A percentile compares a stretch with the other conserved stretches of the same genome.
Conservation (phyloP, 2,888 invertebrate species). For the Phoenoteleia sp. region DNA sequence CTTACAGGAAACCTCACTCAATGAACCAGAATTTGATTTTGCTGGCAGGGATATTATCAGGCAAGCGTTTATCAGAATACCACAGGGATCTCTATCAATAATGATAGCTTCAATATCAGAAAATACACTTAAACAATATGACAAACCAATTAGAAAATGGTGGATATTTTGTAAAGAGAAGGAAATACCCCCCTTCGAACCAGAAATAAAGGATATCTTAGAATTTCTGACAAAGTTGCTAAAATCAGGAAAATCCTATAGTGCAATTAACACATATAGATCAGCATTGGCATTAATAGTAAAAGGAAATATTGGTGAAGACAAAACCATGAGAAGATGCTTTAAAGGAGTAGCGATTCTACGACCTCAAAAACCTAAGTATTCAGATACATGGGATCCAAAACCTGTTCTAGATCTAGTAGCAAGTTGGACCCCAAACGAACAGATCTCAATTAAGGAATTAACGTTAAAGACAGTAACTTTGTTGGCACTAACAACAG, state of each 20-base stretch:
- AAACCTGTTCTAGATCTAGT: background rate
- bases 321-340: background rate
- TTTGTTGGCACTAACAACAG: background rate
- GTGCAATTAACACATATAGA: background rate
- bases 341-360: too few relatives aligned
- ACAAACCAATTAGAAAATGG: background rate
- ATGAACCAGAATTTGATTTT: constrained; percentile 47
- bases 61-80: constrained; percentile 65
- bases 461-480: background rate
- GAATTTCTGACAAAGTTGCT: background rate
- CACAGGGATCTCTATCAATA: constrained; percentile 20
- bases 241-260: background rate
- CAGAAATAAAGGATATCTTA: background rate
- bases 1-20: constrained; percentile 76
- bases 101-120: background rate
- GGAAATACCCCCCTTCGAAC: background rate
- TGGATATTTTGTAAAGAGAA: background rate
- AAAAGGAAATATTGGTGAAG: background rate
- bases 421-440: background rate
- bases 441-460: background rate
- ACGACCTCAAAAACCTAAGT: too few relatives aligned
- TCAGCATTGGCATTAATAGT: background rate
- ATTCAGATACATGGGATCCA: constrained; percentile 81
- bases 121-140: background rate
- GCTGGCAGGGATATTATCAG: constrained; percentile 75